Conservation (phyloP, 2,888 invertebrate genomes). For the Eupeodes luniger region DNA sequence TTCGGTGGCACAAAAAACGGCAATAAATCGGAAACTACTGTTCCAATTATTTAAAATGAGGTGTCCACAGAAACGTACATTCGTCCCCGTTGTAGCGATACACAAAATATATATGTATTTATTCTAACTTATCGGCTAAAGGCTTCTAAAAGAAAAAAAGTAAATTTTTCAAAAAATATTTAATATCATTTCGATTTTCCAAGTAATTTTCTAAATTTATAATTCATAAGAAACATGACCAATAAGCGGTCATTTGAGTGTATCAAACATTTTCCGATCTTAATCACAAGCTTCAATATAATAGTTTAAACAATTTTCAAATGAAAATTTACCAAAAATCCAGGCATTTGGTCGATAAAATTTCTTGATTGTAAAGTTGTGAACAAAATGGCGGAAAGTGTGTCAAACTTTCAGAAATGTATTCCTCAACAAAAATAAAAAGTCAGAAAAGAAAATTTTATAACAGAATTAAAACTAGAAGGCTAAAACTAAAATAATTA, state of each 20-base stretch:
- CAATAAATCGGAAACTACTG: too few species aligned
- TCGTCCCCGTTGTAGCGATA: rapidly evolving
- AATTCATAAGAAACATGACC: neutral
- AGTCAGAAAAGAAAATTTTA: too few species aligned
- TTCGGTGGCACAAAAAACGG: too few species aligned
- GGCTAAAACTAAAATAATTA: too few species aligned
- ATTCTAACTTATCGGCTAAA: neutral
- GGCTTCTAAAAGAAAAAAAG: neutral
- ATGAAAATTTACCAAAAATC: too few species aligned
- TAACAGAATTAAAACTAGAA: too few species aligned
- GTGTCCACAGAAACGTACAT: neutral
- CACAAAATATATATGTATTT: neutral
- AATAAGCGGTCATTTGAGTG: neutral
- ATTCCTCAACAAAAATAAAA: too few species aligned
- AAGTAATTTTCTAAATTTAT: neutral
- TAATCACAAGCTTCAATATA: neutral
- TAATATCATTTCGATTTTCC: neutral
- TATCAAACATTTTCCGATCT: neutral
- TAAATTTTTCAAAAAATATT: neutral
- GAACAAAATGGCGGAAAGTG: too few species aligned
- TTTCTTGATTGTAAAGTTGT: neutral
- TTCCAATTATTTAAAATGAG: neutral
- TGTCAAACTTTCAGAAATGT: too few species aligned
- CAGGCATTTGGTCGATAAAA: neutral
- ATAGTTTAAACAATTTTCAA: neutral